Conservation (phyloP, 2,113 vertebrate genomes). For the Lampris megalopsis region DNA sequence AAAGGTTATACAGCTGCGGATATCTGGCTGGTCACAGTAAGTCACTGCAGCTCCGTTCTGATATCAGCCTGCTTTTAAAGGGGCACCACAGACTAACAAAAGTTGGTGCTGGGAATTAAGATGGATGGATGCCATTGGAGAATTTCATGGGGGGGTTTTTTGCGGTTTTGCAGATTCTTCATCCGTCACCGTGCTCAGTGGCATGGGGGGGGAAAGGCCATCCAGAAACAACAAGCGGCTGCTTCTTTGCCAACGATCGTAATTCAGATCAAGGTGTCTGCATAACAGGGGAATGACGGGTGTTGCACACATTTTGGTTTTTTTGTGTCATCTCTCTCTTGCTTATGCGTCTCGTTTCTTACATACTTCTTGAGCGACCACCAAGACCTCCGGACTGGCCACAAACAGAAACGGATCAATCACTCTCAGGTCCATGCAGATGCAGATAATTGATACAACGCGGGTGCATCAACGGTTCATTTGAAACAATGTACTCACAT, state of each 20-base stretch:
- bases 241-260: background rate
- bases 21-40: slow-evolving; percentile 37
- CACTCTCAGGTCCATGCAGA: slow-evolving; percentile 52
- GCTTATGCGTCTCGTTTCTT: too few species aligned
- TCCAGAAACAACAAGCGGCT: slow-evolving; percentile 20
- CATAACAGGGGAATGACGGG: background rate
- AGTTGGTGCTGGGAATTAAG: slow-evolving; percentile 50
- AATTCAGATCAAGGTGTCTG: background rate
- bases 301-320: too few species aligned
- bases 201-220: slow-evolving; percentile 25
- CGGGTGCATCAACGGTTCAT: slow-evolving; percentile 41
- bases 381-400: slow-evolving; percentile 15
- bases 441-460: slow-evolving; percentile 47
- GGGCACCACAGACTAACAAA: slow-evolving; percentile 36
- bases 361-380: background rate
- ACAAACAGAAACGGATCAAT: slow-evolving; percentile 32
- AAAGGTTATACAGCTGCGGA: slow-evolving; percentile 51
- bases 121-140: slow-evolving; percentile 46
- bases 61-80: slow-evolving; percentile 45
- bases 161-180: slow-evolving; percentile 57
- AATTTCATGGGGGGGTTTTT: slow-evolving; percentile 60
- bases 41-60: slow-evolving; percentile 32
- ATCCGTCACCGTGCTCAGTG: slow-evolving; percentile 1
- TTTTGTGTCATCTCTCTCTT: too few species aligned
- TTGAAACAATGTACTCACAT: slow-evolving; percentile 52